Base-by-base conservation (phyloP, 2,797 vertebrate species). In the Onychomys leucogaster region DNA sequence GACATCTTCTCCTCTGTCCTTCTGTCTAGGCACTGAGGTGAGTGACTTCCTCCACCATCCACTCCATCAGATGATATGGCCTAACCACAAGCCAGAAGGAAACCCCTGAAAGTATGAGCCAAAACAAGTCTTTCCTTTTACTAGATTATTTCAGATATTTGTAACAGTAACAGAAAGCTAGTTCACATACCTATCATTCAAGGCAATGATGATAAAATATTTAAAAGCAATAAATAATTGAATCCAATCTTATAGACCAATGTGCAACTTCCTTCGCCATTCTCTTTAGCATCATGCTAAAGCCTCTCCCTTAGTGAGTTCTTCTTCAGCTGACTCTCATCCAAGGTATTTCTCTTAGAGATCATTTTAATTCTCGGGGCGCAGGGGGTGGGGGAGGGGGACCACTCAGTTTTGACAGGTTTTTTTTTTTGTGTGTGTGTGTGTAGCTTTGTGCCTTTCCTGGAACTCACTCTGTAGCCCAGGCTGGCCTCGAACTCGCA, bases 201-300 rank as follows among this genome's bases (percentile, higher is more conserved):
- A 90, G 89, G 89, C 89, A 96, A 89, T 65, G 91, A 90, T 75
- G 90, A 96, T 59, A 95, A 95, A 90, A 97, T 86, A 96, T 89
- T 92, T 90, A 92, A 77, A 93, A 84, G 92, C 96, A 98, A 98
- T 96, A 88, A 98, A 96, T 96, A 80, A 96, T 96, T 97, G 91
- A 95, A 93, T 96, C 71, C 32, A 93, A 96, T 97, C 97, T 95
- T 80, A 94, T 97, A 86, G 88, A 96, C 93, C 86, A 96, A 71
- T 92, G 91, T 90, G 81, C 46, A 82, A 69, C 52, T 96, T 55
- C 59, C 63, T 23, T 78, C 92, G 96, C 89, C 43, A 49, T 37
- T 67, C 3, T 86, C 88, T 96, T 96, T 88, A 92, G 76, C n/a
- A 52, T 29, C n/a, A 46, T 89, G 76, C 52, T 59, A 96, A 98